Evolutionary conservation across 1,140 invertebrate species (phyloP).

Genomic region (Drosophila hydei): DNA sequence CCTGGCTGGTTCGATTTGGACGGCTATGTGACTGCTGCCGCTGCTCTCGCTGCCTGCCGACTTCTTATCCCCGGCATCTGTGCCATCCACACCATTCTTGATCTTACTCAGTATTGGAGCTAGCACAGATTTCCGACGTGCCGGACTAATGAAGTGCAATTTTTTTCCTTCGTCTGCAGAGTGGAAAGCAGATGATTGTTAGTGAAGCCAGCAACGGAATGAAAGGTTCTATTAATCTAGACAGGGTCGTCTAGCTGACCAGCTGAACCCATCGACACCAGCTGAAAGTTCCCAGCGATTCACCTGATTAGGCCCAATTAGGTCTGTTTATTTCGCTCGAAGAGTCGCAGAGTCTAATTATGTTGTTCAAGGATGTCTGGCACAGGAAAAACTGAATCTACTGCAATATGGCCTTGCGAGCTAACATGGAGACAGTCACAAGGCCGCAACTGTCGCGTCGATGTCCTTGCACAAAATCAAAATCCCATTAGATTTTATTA

Average conservation of each 20-base stretch:
- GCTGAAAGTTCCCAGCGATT: too few relatives aligned
- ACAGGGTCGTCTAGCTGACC: too few relatives aligned
- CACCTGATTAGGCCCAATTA: too few relatives aligned
- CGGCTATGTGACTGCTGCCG: conserved; percentile 74
- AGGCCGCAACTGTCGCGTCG: conserved; percentile 22
- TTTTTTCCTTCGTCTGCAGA: conserved; percentile 83
- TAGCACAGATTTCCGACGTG: conserved; percentile 77
- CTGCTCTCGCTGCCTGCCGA: conserved; percentile 60
- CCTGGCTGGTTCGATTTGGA: conserved; percentile 81
- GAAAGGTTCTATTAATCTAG: too few relatives aligned
- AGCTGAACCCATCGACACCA: too few relatives aligned
- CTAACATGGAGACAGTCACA: conserved; percentile 11
- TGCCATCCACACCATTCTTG: conserved; percentile 69
- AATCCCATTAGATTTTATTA: conserved; percentile 45
- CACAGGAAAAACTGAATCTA: not conserved
- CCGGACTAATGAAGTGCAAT: conserved; percentile 79
- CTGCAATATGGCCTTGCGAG: not conserved
- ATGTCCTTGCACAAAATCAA: conserved; percentile 23
- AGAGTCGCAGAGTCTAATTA: too few relatives aligned
- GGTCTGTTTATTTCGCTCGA: too few relatives aligned
- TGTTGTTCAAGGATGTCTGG: not conserved
- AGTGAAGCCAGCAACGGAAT: too few relatives aligned
- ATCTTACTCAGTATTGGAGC: conserved; percentile 80
- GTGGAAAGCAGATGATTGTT: not conserved
- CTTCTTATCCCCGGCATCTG: conserved; percentile 66